Percentiles rank a stretch among this genome's conserved stretches.
Evolutionary conservation across 2,888 invertebrate species (phyloP).

Genomic region (Nysson spinosus): DNA sequence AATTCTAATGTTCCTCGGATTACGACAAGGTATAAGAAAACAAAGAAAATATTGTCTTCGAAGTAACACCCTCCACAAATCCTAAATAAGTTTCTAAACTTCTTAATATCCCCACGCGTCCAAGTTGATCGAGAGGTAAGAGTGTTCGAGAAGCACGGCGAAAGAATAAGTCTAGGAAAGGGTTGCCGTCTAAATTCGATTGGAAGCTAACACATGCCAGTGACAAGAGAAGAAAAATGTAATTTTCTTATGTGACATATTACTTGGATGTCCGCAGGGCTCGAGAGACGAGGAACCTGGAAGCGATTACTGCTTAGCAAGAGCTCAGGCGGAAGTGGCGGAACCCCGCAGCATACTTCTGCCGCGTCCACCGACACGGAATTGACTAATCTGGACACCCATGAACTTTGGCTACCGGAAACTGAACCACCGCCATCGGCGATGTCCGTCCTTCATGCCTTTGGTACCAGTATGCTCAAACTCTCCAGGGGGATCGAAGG

Average conservation of each 20-base stretch:
- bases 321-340: slow-evolving; percentile 62
- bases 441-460: slow-evolving; percentile 91
- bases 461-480: slow-evolving; percentile 92
- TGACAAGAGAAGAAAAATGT: background rate
- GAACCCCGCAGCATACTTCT: slow-evolving; percentile 84
- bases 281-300: slow-evolving; percentile 90
- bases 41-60: no score
- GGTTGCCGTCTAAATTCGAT: no score
- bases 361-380: slow-evolving; percentile 91
- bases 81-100: no score
- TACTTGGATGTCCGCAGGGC: slow-evolving; percentile 46
- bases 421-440: slow-evolving; percentile 88
- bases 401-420: slow-evolving; percentile 89
- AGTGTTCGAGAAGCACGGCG: no score
- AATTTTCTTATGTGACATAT: no score
- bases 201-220: no score
- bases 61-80: no score
- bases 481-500: slow-evolving; percentile 89
- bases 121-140: no score
- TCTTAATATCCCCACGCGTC: no score
- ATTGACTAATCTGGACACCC: slow-evolving; percentile 89
- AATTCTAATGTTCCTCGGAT: no score
- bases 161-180: no score
- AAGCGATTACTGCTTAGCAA: slow-evolving; percentile 81
- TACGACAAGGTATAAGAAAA: no score